phyloP scores from a whole-genome alignment of 2,888 invertebrate genomes.

The Malthinus seriepunctatus region DNA sequence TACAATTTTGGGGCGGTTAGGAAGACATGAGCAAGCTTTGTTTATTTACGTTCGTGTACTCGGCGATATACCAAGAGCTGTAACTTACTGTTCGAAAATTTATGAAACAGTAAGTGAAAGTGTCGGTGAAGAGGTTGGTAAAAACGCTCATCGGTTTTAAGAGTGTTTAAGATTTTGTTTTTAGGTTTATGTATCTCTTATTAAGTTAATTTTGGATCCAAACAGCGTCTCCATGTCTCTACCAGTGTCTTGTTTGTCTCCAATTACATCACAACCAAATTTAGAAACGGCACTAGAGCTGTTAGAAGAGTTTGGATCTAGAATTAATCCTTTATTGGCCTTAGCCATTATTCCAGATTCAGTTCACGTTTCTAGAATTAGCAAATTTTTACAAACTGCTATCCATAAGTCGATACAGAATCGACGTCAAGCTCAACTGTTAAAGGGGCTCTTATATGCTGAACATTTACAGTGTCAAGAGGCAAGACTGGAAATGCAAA shows the following conservation, averaged over 20 bases:
- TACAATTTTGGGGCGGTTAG: slow-evolving; percentile 88
- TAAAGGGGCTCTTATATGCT: slow-evolving; percentile 82
- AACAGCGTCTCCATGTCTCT: slow-evolving; percentile 43
- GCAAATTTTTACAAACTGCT: slow-evolving; percentile 57
- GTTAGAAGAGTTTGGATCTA: slow-evolving; percentile 80
- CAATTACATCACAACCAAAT: slow-evolving; percentile 71
- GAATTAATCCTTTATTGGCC: slow-evolving; percentile 82
- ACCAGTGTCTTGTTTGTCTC: slow-evolving; percentile 55
- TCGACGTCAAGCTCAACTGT: slow-evolving; percentile 74
- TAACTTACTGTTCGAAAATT: slow-evolving; percentile 80
- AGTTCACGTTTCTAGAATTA: slow-evolving; percentile 76
- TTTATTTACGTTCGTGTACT: slow-evolving; percentile 90
- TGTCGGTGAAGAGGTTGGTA: slow-evolving; percentile 27
- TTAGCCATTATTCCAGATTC: slow-evolving; percentile 79
- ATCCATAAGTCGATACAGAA: slow-evolving; percentile 74
- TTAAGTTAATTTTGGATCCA: slow-evolving; percentile 51
- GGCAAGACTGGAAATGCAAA: slow-evolving; percentile 77
- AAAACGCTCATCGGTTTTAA: not conserved
- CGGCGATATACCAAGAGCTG: slow-evolving; percentile 81
- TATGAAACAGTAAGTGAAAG: slow-evolving; percentile 53
- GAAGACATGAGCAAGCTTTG: slow-evolving; percentile 89
- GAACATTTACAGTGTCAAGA: slow-evolving; percentile 86
- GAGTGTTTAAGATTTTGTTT: slow-evolving; percentile 18
- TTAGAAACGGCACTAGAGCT: slow-evolving; percentile 78
- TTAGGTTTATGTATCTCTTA: slow-evolving; percentile 50